Evolutionary conservation across 2,113 vertebrate genomes (phyloP).

Genomic region (Rhinichthys klamathensis): DNA sequence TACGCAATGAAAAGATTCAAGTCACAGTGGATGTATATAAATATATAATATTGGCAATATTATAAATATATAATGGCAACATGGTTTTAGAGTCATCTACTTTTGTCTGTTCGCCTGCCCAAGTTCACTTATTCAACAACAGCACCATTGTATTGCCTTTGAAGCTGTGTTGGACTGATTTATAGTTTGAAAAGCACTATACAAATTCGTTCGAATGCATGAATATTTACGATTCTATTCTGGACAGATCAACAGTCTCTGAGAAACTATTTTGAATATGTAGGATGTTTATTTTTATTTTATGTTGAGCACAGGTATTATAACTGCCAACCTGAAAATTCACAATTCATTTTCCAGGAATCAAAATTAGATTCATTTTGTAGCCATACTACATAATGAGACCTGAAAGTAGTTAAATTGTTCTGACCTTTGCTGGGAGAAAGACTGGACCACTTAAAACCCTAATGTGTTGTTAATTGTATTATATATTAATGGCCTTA

Average conservation of each 20-base stretch:
- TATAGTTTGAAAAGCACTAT: background rate
- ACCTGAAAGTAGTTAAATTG: background rate
- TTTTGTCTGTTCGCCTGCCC: background rate
- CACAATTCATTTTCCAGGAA: background rate
- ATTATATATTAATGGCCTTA: background rate
- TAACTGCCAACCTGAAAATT: background rate
- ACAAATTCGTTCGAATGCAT: background rate
- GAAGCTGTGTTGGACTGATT: background rate
- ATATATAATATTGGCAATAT: too few species aligned
- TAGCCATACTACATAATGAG: background rate
- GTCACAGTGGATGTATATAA: too few species aligned
- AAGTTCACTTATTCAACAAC: background rate
- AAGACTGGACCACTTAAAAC: background rate
- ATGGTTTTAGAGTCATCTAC: background rate
- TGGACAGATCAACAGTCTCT: background rate
- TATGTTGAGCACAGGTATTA: background rate
- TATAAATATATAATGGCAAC: background rate
- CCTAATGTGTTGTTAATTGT: background rate
- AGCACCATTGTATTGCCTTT: background rate
- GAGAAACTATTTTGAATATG: background rate
- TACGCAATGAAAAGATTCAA: too few species aligned
- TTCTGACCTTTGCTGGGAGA: background rate
- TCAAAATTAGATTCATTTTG: background rate
- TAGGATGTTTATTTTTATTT: background rate
- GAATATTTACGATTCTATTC: background rate